Conservation (phyloP, 2,113 vertebrate species). For the Puffinus mauretanicus region DNA sequence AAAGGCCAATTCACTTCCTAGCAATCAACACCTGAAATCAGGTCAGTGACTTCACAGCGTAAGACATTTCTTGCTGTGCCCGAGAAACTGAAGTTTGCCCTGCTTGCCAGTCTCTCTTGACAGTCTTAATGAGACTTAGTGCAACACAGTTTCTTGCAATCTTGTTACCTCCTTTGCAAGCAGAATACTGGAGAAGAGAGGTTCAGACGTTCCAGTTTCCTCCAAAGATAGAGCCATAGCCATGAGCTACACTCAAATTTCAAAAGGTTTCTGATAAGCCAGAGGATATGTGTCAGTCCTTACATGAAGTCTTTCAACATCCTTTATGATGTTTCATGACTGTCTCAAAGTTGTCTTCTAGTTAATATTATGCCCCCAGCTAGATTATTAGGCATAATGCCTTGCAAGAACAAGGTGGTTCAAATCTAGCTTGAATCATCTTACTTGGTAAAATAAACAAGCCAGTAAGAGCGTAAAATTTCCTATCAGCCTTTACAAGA, state of each 20-base stretch:
- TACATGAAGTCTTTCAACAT: background rate
- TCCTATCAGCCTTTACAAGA: background rate
- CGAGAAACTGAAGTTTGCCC: background rate
- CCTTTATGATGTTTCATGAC: background rate
- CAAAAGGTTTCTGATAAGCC: background rate
- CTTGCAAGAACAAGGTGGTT: background rate
- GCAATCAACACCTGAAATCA: conserved; percentile 6
- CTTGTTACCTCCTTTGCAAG: background rate
- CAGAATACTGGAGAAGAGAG: background rate
- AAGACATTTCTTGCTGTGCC: background rate
- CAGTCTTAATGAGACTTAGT: background rate
- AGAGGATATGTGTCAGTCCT: background rate
- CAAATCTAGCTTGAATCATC: background rate
- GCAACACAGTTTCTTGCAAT: background rate
- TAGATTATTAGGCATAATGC: background rate
- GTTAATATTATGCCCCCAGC: background rate
- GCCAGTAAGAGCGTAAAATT: background rate
- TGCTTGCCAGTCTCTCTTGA: background rate
- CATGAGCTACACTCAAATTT: background rate
- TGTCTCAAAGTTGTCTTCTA: background rate
- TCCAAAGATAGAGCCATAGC: background rate
- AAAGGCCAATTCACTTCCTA: conserved; percentile 18
- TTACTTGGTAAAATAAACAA: background rate
- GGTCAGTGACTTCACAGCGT: background rate
- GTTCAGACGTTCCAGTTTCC: background rate